Conservation (phyloP, 2,113 vertebrate genomes). For the Microcebus griseorufus region DNA sequence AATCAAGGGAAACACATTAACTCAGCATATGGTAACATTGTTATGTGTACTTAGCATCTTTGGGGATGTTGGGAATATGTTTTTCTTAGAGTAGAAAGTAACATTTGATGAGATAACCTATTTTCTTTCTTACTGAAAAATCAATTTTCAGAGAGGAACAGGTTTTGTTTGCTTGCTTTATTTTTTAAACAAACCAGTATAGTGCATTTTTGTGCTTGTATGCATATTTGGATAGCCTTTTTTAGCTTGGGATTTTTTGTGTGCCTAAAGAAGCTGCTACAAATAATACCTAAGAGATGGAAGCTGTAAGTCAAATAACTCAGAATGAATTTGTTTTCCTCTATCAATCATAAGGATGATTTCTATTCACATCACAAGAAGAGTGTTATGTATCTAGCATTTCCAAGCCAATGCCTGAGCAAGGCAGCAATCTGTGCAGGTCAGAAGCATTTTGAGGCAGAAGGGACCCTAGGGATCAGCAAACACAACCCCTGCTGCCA, state of each 20-base stretch:
- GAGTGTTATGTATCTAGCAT: neutral
- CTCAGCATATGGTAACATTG: neutral
- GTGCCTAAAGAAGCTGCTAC: neutral
- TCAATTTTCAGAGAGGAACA: neutral
- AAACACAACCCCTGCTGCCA: neutral
- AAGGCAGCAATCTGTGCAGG: neutral
- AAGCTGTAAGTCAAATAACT: neutral
- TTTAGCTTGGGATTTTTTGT: neutral
- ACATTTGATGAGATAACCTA: neutral
- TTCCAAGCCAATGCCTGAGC: neutral
- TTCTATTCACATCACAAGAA: neutral
- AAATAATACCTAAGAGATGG: neutral
- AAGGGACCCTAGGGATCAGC: neutral
- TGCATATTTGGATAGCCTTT: neutral
- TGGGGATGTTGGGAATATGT: neutral
- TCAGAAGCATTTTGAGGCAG: neutral
- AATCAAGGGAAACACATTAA: neutral
- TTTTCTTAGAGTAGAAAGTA: neutral
- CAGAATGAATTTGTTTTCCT: neutral
- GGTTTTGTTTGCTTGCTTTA: neutral
- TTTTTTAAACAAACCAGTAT: neutral
- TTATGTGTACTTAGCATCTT: neutral
- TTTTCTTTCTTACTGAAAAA: conserved; percentile 28
- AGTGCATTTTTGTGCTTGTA: neutral
- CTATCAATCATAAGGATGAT: neutral